Conservation (phyloP, 2,113 vertebrate species). For the Vulpes vulpes region DNA sequence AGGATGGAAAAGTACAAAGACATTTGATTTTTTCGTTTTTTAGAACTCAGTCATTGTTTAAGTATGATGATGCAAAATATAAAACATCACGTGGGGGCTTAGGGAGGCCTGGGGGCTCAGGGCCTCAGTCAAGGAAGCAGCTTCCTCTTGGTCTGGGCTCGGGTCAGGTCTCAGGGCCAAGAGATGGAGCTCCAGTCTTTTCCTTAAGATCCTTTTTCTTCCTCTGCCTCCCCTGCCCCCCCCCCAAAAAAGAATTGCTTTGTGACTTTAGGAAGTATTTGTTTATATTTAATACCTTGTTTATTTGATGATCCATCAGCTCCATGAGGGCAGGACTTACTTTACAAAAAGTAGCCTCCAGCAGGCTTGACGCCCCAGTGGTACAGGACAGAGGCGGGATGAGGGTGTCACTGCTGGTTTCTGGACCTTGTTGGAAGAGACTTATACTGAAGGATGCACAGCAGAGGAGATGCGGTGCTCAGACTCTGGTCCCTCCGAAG, state of each 20-base stretch:
- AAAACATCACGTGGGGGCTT: not conserved
- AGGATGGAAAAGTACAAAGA: not conserved
- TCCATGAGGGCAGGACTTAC: not conserved
- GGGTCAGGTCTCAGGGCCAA: not conserved
- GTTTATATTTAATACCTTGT: not conserved
- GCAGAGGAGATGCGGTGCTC: not conserved
- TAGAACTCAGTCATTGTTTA: not conserved
- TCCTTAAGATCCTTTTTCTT: not conserved
- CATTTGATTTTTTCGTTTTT: not conserved
- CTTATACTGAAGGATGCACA: not conserved
- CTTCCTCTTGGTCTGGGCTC: not conserved
- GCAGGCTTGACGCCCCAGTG: not conserved
- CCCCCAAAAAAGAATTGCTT: not conserved
- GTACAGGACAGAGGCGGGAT: not conserved
- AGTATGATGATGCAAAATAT: not conserved
- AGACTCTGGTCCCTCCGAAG: not conserved
- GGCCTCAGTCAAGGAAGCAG: not conserved
- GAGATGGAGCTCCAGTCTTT: not conserved
- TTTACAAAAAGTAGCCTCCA: not conserved
- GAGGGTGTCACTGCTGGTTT: not conserved
- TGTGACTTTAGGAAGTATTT: not conserved
- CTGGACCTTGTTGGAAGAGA: not conserved
- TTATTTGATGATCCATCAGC: not conserved
- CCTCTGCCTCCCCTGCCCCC: not conserved
- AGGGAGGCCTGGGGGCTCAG: not conserved